Conservation (phyloP, 2,888 invertebrate species). For the Monoplex corrugatus region DNA sequence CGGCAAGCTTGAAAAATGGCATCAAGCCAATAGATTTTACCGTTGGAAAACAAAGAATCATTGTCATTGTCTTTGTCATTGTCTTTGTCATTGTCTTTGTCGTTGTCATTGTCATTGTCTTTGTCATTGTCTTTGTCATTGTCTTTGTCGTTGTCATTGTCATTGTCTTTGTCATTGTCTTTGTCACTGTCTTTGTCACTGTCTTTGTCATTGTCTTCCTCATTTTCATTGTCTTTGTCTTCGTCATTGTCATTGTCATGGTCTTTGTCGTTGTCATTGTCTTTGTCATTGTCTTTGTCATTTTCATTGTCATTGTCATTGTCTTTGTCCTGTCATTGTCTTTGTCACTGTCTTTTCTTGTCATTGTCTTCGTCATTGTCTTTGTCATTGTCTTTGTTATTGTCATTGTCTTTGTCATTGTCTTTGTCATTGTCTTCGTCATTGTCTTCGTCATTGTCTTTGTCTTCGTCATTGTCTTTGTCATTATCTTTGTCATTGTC, state of each 20-base stretch:
- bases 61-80: background rate
- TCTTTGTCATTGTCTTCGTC: background rate
- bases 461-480: background rate
- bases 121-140: background rate
- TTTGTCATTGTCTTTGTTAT: background rate
- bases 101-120: background rate
- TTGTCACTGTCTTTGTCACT: background rate
- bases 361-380: background rate
- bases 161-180: background rate
- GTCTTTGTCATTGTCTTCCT: background rate
- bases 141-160: background rate
- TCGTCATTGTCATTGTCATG: background rate
- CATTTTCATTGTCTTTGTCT: background rate
- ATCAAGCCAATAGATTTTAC: too few relatives aligned
- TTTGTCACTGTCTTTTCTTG: too few relatives aligned
- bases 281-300: background rate
- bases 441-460: background rate
- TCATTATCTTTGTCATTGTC: background rate
- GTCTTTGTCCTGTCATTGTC: background rate
- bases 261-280: background rate
- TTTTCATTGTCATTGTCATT: background rate
- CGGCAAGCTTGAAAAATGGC: too few relatives aligned
- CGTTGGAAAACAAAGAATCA: too few relatives aligned
- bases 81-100: background rate
- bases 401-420: background rate